Evolutionary conservation across 2,113 vertebrate species (phyloP).

Genomic region (Felis catus): DNA sequence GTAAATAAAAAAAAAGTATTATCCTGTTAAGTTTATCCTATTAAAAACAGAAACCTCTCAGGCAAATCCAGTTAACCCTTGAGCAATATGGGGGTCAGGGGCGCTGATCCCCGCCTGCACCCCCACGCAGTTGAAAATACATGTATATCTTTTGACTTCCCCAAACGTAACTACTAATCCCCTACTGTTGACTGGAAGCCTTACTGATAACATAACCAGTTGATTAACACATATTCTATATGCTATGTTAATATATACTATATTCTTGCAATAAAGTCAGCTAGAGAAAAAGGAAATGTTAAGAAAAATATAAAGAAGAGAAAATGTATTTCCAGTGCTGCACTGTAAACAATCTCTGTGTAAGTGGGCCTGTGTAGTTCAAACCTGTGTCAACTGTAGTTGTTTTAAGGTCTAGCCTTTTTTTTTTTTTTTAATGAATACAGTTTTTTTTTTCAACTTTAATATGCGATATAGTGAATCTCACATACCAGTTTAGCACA

Average conservation of each 20-base stretch:
- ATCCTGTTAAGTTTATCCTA: background rate
- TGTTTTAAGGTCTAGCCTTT: background rate
- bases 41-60: background rate
- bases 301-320: background rate
- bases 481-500: background rate
- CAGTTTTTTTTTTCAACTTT: background rate
- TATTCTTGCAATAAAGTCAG: background rate
- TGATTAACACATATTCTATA: background rate
- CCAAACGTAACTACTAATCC: background rate
- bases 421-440: background rate
- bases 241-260: background rate
- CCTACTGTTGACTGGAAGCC: background rate
- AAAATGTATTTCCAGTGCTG: background rate
- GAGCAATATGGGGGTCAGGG: background rate
- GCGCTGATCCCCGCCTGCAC: background rate
- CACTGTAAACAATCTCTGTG: background rate
- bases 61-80: background rate
- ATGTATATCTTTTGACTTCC: background rate
- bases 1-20: background rate
- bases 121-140: background rate
- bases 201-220: background rate
- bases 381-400: background rate
- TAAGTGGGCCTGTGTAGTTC: background rate
- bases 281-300: background rate
- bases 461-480: background rate